Conservation (phyloP, 2,888 invertebrate species). For the Harpalus rufipes region DNA sequence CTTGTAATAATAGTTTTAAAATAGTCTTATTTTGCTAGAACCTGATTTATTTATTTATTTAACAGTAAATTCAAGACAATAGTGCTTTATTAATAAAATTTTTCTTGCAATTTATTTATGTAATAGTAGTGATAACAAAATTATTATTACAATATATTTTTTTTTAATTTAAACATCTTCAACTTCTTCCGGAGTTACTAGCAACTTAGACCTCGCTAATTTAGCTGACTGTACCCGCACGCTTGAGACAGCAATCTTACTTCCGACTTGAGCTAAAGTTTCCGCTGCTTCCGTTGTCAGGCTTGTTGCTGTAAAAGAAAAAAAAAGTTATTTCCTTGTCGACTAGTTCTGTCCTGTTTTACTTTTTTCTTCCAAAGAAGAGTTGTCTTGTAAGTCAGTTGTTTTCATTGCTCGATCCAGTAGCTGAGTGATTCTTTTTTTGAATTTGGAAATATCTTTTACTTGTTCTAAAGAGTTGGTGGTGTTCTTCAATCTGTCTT, state of each 20-base stretch:
- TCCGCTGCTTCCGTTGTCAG: not conserved
- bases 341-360: not conserved
- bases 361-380: slow-evolving; percentile 32
- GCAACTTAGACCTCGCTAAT: slow-evolving; percentile 33
- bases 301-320: slow-evolving; percentile 13
- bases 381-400: slow-evolving; percentile 11
- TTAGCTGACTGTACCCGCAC: slow-evolving; percentile 74
- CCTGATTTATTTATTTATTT: no score
- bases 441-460: slow-evolving; percentile 74
- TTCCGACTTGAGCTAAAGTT: slow-evolving; percentile 71
- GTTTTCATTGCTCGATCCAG: slow-evolving; percentile 74
- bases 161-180: slow-evolving; percentile 42
- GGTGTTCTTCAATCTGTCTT: slow-evolving; percentile 81
- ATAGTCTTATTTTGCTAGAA: no score
- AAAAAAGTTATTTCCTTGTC: not conserved
- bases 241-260: slow-evolving; percentile 74
- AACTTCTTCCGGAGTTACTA: slow-evolving; percentile 57
- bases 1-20: no score
- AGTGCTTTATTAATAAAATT: no score
- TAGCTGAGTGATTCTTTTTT: slow-evolving; percentile 75
- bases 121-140: not conserved
- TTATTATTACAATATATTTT: not conserved
- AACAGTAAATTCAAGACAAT: no score
- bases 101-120: not conserved
- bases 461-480: slow-evolving; percentile 77